These are phyloP conservation scores for Phyto melanocephala DNA, from an alignment of 2,888 invertebrate genomes.

Conservation along the genomic window DNA sequence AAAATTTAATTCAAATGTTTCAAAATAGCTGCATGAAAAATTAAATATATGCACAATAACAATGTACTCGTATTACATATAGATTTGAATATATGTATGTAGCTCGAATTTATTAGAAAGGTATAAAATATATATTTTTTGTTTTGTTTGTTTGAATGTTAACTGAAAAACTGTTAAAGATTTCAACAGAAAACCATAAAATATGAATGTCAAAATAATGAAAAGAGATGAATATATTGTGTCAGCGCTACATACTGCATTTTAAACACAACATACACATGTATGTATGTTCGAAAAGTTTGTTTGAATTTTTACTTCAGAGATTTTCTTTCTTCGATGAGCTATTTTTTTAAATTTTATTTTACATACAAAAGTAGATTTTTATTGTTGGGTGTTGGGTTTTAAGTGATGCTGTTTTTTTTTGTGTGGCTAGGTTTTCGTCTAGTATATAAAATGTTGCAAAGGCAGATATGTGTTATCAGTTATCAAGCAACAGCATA, in stretches of 20 bases:
- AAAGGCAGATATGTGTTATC: slow-evolving; percentile 67
- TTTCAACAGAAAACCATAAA: not conserved
- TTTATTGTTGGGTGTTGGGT: not conserved
- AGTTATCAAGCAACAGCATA: slow-evolving; percentile 69
- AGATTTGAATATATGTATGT: no score
- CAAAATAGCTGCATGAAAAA: not conserved
- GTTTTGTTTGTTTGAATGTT: no score
- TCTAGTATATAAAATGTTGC: slow-evolving; percentile 70
- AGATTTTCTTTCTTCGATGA: not conserved
- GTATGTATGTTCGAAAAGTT: not conserved
- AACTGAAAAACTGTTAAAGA: not conserved
- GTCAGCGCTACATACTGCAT: no score
- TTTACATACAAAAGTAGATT: not conserved
- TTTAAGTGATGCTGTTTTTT: not conserved
- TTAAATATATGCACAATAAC: not conserved
- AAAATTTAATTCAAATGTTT: slow-evolving; percentile 19
- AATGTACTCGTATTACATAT: not conserved
- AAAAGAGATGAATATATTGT: slow-evolving; percentile 13
- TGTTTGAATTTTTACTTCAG: not conserved
- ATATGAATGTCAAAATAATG: not conserved
- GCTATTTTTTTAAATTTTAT: not conserved
- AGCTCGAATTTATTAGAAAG: slow-evolving; percentile 54
- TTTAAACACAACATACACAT: no score
- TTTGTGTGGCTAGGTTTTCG: not conserved
- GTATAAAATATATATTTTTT: not conserved